Percentiles rank a stretch among this genome's conserved stretches.
Evolutionary conservation across 2,113 vertebrate genomes (phyloP).

Genomic region (Caracal caracal): DNA sequence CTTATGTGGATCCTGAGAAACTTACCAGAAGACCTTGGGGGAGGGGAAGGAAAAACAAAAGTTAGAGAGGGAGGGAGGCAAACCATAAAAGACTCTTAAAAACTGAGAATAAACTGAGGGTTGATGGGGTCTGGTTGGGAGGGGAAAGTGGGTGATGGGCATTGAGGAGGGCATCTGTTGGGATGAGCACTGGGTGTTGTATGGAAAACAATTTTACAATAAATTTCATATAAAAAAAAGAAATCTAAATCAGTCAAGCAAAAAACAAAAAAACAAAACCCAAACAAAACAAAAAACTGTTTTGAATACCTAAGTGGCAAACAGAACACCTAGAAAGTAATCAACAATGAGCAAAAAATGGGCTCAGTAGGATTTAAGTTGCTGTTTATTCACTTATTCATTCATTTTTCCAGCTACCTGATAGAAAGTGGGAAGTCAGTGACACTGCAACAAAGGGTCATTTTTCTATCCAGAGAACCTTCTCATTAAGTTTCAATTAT

Average conservation of each 20-base stretch:
- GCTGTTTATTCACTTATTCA: slow-evolving; percentile 61
- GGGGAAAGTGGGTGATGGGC: too few species aligned
- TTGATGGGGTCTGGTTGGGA: too few species aligned
- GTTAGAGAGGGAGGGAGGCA: too few species aligned
- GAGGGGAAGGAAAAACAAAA: too few species aligned
- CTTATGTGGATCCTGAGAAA: too few species aligned
- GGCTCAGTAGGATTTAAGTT: slow-evolving; percentile 56
- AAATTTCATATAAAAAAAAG: neutral
- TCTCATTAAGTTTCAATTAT: slow-evolving; percentile 87
- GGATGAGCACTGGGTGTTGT: too few species aligned
- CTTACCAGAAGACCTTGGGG: too few species aligned
- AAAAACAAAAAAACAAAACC: neutral
- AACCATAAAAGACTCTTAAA: too few species aligned
- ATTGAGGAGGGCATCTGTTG: too few species aligned
- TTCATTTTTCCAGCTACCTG: slow-evolving; percentile 67
- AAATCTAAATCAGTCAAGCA: slow-evolving; percentile 36
- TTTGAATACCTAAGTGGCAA: slow-evolving; percentile 70
- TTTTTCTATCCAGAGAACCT: slow-evolving; percentile 75
- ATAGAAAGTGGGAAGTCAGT: slow-evolving; percentile 77
- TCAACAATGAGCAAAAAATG: slow-evolving; percentile 61
- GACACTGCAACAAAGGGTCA: slow-evolving; percentile 82
- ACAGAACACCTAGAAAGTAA: slow-evolving; percentile 67
- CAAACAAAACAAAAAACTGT: neutral
- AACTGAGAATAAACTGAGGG: too few species aligned
- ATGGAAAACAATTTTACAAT: too few species aligned